phyloP scores from a whole-genome alignment of 1,140 invertebrate genomes.

The Magallana angulata region DNA sequence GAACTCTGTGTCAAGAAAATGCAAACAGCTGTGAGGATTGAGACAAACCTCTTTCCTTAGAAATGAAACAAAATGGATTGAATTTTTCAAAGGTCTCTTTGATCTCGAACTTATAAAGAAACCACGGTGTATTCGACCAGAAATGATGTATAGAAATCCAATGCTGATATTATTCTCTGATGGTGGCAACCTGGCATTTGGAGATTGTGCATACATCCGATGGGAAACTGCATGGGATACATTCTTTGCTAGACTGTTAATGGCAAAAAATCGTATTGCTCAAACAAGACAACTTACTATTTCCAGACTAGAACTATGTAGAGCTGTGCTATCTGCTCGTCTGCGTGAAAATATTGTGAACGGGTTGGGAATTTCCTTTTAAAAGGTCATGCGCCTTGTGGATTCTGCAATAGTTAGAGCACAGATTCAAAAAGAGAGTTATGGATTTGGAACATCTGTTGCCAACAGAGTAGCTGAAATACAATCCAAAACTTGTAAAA shows the following conservation, averaged over 20 bases:
- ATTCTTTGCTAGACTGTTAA: conserved; percentile 1
- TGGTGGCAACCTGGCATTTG: background rate
- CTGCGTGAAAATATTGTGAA: conserved; percentile 38
- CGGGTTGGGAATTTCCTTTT: conserved; percentile 26
- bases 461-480: conserved; percentile 43
- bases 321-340: conserved; percentile 37
- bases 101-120: too few relatives aligned
- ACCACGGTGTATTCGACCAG: background rate
- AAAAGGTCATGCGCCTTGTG: conserved; percentile 28
- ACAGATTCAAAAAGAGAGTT: conserved; percentile 46
- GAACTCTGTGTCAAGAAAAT: conserved; percentile 21
- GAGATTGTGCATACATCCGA: background rate
- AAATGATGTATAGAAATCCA: background rate
- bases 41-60: background rate
- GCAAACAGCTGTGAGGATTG: background rate
- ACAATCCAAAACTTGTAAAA: conserved; percentile 33
- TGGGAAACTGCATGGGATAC: background rate
- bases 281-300: conserved; percentile 34
- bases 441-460: conserved; percentile 50
- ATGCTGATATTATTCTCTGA: background rate
- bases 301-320: conserved; percentile 43
- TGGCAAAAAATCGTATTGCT: conserved; percentile 47
- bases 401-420: conserved; percentile 39
- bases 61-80: background rate
- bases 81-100: background rate